Conservation (phyloP, 2,113 vertebrate species). For the Azemiops feae region DNA sequence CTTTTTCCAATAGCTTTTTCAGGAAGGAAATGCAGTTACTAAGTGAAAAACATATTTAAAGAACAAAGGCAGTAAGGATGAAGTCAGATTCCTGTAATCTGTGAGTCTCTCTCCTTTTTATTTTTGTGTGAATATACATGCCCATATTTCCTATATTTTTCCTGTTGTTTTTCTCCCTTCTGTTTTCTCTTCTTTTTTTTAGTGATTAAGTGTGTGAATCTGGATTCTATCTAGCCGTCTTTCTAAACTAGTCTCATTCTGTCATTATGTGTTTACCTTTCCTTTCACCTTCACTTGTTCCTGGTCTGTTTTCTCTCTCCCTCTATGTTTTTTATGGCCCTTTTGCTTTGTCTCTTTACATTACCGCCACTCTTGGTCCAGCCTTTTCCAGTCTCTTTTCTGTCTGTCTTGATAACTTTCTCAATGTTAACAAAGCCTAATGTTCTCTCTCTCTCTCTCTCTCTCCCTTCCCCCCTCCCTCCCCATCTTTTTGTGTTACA, state of each 20-base stretch:
- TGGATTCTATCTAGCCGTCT: neutral
- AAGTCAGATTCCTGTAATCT: conserved; percentile 67
- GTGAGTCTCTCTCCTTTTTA: neutral
- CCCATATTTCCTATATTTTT: neutral
- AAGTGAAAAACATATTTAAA: conserved; percentile 65
- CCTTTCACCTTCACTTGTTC: conserved; percentile 22
- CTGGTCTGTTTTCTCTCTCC: conserved; percentile 17
- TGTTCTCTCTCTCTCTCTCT: conserved; percentile 40
- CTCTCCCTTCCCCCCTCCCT: conserved; percentile 45
- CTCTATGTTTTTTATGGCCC: neutral
- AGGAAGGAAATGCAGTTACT: conserved; percentile 71
- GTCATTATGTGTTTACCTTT: conserved; percentile 14
- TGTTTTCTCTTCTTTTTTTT: neutral
- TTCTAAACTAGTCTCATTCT: neutral
- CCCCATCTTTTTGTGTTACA: conserved; percentile 33
- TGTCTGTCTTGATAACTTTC: neutral
- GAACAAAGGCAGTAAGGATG: conserved; percentile 67
- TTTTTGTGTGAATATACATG: neutral
- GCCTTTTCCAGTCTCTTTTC: neutral
- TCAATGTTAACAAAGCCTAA: neutral
- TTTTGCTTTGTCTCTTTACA: conserved; percentile 7
- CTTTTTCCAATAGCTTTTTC: conserved; percentile 60
- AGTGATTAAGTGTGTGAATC: neutral
- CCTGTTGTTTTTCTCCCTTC: neutral
- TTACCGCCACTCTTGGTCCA: neutral